A percentile compares a stretch with the other conserved stretches of the same genome.
phyloP scores from a whole-genome alignment of 1,140 invertebrate species.

The Brachionus paranguensis region DNA sequence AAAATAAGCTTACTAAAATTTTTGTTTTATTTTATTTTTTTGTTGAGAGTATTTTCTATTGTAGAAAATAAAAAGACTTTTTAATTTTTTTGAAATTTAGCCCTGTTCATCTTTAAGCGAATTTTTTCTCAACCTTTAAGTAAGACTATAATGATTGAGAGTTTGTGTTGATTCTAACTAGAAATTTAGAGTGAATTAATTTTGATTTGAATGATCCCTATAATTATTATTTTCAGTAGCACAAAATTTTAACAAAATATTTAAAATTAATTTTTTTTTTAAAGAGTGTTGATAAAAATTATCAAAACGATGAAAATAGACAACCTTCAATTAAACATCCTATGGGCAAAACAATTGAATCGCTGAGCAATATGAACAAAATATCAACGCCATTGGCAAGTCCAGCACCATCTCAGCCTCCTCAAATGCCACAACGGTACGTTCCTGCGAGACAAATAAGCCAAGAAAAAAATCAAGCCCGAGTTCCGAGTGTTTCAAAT shows the following conservation, averaged over 20 bases:
- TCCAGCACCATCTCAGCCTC: background rate
- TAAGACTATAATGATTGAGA: background rate
- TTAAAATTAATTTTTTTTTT: background rate
- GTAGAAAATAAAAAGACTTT: background rate
- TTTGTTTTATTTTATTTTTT: background rate
- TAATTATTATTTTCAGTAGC: background rate
- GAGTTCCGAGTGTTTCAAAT: background rate
- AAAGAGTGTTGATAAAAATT: slow-evolving; percentile 34
- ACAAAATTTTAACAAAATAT: background rate
- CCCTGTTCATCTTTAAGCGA: background rate
- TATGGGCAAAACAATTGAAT: background rate
- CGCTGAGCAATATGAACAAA: background rate
- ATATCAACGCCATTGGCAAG: slow-evolving; percentile 14
- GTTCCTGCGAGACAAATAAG: slow-evolving; percentile 16
- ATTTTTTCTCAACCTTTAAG: background rate
- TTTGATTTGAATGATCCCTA: background rate
- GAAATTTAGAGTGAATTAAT: slow-evolving; percentile 10
- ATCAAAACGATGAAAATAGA: slow-evolving; percentile 13
- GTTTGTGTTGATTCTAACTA: background rate
- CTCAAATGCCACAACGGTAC: background rate
- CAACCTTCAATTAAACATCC: background rate
- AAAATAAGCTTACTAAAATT: too few relatives aligned
- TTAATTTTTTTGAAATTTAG: background rate
- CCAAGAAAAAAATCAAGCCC: background rate
- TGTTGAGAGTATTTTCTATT: background rate